Evolutionary conservation across 2,888 invertebrate genomes (phyloP).

Genomic region (Oithona nana): DNA sequence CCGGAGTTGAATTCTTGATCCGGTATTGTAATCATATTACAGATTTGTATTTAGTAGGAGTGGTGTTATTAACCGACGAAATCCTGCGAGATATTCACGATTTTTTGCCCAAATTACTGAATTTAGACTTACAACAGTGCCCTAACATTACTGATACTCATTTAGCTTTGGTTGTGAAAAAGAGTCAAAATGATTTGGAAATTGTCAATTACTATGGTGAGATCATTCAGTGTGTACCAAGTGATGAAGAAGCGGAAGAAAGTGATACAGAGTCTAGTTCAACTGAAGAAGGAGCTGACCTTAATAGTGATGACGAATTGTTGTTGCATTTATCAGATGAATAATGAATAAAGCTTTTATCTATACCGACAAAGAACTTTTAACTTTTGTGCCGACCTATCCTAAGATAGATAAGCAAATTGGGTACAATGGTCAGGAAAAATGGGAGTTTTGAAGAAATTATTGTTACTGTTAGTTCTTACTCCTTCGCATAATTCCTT

Average conservation of each 20-base stretch:
- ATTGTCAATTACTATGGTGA: neutral
- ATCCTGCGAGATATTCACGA: neutral
- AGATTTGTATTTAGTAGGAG: neutral
- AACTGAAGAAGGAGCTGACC: neutral
- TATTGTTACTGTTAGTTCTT: no score
- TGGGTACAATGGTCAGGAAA: no score
- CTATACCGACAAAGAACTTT: no score
- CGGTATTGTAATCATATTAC: neutral
- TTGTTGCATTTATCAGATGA: no score
- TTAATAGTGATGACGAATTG: neutral
- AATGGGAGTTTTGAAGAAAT: no score
- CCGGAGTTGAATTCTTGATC: neutral
- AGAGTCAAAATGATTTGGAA: neutral
- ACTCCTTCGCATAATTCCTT: no score
- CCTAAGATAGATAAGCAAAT: no score
- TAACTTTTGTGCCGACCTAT: no score
- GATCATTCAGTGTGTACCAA: neutral
- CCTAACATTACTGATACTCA: neutral
- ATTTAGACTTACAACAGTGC: neutral
- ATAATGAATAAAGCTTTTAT: no score
- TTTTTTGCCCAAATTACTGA: neutral
- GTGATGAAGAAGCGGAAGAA: neutral
- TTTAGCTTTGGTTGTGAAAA: neutral
- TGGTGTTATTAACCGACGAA: neutral
- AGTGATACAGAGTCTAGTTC: neutral